Evolutionary conservation across 2,113 vertebrate species (phyloP), one percentile per base, ranked within the genome.

Genomic region (Podarcis muralis): DNA sequence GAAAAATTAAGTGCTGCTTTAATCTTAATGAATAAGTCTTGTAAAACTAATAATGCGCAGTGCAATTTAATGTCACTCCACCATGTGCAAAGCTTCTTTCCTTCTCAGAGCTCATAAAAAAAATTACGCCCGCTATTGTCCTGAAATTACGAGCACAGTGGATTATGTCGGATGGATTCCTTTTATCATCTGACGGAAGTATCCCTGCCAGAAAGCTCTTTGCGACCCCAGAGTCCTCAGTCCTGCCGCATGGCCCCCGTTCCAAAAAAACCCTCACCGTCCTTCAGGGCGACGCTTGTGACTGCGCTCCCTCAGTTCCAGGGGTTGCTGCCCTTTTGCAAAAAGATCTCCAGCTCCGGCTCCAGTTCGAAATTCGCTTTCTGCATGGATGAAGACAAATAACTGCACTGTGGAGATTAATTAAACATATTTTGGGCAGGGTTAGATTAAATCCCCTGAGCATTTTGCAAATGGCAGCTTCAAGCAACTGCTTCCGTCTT

Each of bases 71-170:
- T 83, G 16, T 90, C 93, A 8, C 91, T 91, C 27, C 25, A 0
- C 48, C 83, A 13, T 20, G 3, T 88, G 66, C 40, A 93, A 92
- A 22, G 69, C 4, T 30, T 89, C 32, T 85, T 95, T 90, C 85
- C 25, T 80, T 3, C 43, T 74, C 22, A 35, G 3, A 71, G 32
- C 27, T 90, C 6, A 68, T 66, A 83, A 89, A 86, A 87, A 80
- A 88, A 88, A 37, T 12, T 12, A 1, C 1, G 65, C 2, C 68
- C 68, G 15, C 25, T 81, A 68, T 12, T 87, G 65, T 92, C 16
- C 76, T 93, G 81, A 86, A 94, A 87, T 91, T 82, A 57, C 23
- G 88, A 77, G 37, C 74, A 79, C 53, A 85, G 66, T 22, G 89
- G 35, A 78, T 85, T 88, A 69, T 92, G 68, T 83, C 0, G 0